Evolutionary conservation across 2,888 invertebrate genomes (phyloP).

Genomic region (Odontothrips loti): DNA sequence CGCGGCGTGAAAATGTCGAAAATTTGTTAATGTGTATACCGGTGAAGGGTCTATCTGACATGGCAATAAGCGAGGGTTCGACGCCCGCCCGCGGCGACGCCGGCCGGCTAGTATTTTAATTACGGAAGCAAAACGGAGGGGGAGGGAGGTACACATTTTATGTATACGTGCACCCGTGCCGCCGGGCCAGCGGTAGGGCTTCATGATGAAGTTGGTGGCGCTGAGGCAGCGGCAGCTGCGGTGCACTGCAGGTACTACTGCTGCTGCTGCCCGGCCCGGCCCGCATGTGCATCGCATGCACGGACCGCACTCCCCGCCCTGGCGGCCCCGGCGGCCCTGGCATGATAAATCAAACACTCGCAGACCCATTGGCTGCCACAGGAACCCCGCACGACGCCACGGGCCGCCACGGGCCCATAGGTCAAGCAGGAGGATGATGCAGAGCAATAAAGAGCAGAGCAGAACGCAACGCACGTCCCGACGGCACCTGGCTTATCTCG

Average conservation of each 20-base stretch:
- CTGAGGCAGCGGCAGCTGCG: neutral
- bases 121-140: too few species aligned
- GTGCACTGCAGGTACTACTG: neutral
- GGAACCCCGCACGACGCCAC: neutral
- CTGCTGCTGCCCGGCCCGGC: neutral
- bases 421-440: neutral
- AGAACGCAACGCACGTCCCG: too few species aligned
- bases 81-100: too few species aligned
- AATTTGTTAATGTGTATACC: too few species aligned
- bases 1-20: too few species aligned
- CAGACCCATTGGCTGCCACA: neutral
- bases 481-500: too few species aligned
- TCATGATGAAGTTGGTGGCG: too few species aligned
- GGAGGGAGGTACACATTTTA: too few species aligned
- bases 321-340: neutral
- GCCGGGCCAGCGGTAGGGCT: neutral
- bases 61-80: too few species aligned
- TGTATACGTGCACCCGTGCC: neutral
- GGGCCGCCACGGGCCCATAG: too few species aligned
- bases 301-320: neutral
- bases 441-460: neutral
- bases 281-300: neutral
- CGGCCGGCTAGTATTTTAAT: too few species aligned
- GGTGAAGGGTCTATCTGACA: too few species aligned
- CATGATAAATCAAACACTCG: conserved; percentile 12